These are phyloP conservation scores for Chelonoidis abingdonii DNA, from an alignment of 2,113 vertebrate species.

Conservation along the genomic window DNA sequence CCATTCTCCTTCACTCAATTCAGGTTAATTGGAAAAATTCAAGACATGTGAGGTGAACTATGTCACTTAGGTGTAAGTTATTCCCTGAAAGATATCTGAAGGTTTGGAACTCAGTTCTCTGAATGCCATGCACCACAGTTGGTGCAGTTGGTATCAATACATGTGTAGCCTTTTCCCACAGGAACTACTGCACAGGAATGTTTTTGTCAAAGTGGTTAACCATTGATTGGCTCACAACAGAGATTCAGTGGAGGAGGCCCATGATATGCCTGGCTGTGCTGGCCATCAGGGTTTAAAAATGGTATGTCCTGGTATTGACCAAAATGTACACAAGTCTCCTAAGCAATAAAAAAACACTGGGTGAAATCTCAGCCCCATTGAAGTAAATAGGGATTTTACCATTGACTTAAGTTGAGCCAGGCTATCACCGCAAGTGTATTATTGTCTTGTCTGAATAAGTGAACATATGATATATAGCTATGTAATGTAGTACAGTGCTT, in stretches of 20 bases:
- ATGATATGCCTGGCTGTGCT: not conserved
- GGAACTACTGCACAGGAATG: not conserved
- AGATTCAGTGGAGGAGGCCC: not conserved
- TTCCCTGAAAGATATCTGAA: not conserved
- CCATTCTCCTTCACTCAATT: not conserved
- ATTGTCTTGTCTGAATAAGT: not conserved
- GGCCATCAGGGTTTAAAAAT: not conserved
- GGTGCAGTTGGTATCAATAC: not conserved
- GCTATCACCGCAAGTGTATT: not conserved
- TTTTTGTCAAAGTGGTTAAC: not conserved
- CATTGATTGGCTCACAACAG: not conserved
- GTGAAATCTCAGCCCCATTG: not conserved
- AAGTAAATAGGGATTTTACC: not conserved
- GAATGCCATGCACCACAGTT: not conserved
- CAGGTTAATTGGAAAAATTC: not conserved
- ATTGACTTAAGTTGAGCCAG: not conserved
- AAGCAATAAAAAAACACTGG: not conserved
- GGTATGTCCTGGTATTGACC: not conserved
- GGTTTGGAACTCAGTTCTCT: not conserved
- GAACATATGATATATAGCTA: not conserved
- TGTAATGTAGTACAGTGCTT: not conserved
- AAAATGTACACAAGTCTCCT: not conserved
- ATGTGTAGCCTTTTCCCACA: not conserved
- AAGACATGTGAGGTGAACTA: not conserved
- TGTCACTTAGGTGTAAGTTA: not conserved